phyloP scores from a whole-genome alignment of 2,888 invertebrate species.

The Clivina fossor region DNA sequence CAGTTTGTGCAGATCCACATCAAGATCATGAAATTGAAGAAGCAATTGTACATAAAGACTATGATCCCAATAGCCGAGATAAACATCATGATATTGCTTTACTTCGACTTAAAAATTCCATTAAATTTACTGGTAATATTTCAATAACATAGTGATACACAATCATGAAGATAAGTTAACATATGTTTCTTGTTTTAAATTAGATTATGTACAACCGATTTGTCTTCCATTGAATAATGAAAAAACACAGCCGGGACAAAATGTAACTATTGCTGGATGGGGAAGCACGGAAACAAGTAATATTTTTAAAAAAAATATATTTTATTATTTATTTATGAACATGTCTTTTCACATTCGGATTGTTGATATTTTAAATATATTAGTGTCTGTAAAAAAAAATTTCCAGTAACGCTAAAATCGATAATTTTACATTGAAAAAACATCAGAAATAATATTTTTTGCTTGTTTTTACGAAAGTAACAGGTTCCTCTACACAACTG shows the following conservation, averaged over 20 bases:
- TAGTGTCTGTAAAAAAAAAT: too few relatives aligned
- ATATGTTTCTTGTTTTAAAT: background rate
- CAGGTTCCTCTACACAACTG: too few relatives aligned
- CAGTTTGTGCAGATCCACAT: background rate
- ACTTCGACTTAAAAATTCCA: background rate
- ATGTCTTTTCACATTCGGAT: too few relatives aligned
- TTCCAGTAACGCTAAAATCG: too few relatives aligned
- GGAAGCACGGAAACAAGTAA: conserved; percentile 4
- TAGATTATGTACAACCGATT: conserved; percentile 8
- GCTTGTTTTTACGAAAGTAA: too few relatives aligned
- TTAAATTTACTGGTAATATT: background rate
- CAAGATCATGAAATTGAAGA: background rate
- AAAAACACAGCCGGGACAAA: conserved; percentile 4
- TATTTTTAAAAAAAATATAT: too few relatives aligned
- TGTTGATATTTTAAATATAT: too few relatives aligned
- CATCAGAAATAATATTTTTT: too few relatives aligned
- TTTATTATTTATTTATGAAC: too few relatives aligned
- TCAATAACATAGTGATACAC: background rate
- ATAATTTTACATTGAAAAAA: too few relatives aligned
- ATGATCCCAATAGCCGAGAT: background rate
- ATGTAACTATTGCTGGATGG: conserved; percentile 19
- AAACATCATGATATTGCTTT: background rate
- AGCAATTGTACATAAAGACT: background rate
- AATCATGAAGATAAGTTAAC: background rate
- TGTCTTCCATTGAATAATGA: conserved; percentile 15